Conservation (phyloP, 2,888 invertebrate genomes). For the Rugalucina vietnamica region DNA sequence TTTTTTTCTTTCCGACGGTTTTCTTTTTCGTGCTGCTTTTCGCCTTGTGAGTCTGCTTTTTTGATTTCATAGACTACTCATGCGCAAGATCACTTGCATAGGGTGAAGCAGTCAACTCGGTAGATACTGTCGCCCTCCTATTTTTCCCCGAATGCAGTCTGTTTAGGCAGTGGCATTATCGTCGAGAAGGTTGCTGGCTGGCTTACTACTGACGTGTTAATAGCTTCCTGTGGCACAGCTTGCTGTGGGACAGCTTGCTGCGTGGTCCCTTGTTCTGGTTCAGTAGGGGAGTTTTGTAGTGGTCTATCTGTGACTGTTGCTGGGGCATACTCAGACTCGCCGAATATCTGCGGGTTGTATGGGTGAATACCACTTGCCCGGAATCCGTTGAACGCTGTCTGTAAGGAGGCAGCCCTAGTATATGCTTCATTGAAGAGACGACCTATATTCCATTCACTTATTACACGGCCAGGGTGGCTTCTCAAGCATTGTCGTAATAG, state of each 20-base stretch:
- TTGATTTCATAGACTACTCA: too few relatives aligned
- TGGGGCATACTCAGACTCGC: constrained; percentile 27
- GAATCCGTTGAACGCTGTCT: background rate
- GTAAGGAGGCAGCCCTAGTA: background rate
- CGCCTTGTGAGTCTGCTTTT: background rate
- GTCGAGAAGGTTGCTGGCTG: background rate
- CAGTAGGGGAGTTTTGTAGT: background rate
- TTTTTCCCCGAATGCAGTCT: background rate
- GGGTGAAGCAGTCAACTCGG: background rate
- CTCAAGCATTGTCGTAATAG: background rate
- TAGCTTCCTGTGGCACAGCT: background rate
- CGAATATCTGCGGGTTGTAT: constrained; percentile 35
- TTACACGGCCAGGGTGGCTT: background rate
- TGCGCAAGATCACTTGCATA: too few relatives aligned
- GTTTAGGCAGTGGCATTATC: background rate
- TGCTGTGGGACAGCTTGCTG: background rate
- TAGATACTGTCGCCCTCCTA: background rate
- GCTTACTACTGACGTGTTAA: background rate
- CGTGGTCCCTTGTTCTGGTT: background rate
- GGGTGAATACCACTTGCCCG: constrained; percentile 11
- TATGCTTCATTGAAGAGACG: background rate
- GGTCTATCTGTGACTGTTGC: constrained; percentile 17
- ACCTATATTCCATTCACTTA: background rate
- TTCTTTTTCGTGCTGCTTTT: background rate
- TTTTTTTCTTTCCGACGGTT: background rate